Conservation (phyloP, 2,797 vertebrate species). For the Ctenopoma kingsleyae region DNA sequence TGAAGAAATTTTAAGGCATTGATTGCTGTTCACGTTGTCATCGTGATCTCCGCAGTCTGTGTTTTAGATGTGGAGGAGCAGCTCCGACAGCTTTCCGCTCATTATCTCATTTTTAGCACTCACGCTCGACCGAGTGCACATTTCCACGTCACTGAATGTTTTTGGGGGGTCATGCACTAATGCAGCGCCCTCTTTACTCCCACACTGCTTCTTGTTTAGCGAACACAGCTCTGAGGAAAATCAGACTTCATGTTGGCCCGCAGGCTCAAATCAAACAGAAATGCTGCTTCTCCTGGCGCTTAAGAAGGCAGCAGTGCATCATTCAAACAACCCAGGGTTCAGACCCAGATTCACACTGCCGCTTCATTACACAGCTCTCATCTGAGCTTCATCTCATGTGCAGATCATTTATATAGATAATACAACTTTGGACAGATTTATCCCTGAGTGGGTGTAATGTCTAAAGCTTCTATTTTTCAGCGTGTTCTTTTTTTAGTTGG, state of each 20-base stretch:
- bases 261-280: slow-evolving; percentile 34
- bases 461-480: slow-evolving; percentile 16
- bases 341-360: slow-evolving; percentile 21
- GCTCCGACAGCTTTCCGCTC: slow-evolving; percentile 41
- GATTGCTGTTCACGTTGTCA: slow-evolving; percentile 23
- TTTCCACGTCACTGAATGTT: slow-evolving; percentile 56
- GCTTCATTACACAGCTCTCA: slow-evolving; percentile 55
- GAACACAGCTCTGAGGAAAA: slow-evolving; percentile 53
- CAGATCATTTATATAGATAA: slow-evolving; percentile 44
- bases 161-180: slow-evolving; percentile 22
- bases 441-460: slow-evolving; percentile 24
- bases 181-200: slow-evolving; percentile 35
- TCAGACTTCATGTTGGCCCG: slow-evolving; percentile 24
- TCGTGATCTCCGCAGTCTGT: slow-evolving; percentile 13
- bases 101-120: slow-evolving; percentile 56
- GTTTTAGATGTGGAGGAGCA: not conserved
- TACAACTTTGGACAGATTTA: slow-evolving; percentile 26
- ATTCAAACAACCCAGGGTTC: slow-evolving; percentile 18
- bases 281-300: slow-evolving; percentile 24
- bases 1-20: slow-evolving; percentile 1
- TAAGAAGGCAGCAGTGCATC: slow-evolving; percentile 39
- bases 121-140: slow-evolving; percentile 35
- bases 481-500: not conserved
- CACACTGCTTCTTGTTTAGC: slow-evolving; percentile 63
- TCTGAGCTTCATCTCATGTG: slow-evolving; percentile 19